Evolutionary conservation across 2,797 vertebrate genomes (phyloP).

Genomic region (Decapterus maruadsi): DNA sequence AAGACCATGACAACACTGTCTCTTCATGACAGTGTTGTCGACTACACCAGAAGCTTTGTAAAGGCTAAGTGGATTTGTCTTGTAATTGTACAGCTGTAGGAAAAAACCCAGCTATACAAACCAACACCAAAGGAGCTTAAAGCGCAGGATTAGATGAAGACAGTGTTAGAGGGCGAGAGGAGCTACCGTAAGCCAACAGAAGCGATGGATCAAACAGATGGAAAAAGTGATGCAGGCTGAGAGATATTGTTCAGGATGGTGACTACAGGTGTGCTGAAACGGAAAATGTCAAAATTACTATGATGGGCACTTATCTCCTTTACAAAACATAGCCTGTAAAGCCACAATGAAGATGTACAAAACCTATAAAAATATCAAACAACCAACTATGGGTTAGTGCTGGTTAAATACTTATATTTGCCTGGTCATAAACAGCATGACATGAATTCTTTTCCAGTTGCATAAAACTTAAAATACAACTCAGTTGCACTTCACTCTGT

Average conservation of each 20-base stretch:
- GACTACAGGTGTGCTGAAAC: slow-evolving; percentile 14
- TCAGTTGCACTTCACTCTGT: slow-evolving; percentile 4
- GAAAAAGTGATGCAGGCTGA: slow-evolving; percentile 52
- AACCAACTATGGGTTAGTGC: not conserved
- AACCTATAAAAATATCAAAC: slow-evolving; percentile 9
- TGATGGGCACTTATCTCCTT: not conserved
- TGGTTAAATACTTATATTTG: slow-evolving; percentile 20
- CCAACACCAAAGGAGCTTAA: slow-evolving; percentile 46
- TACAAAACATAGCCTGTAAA: slow-evolving; percentile 7
- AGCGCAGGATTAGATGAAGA: slow-evolving; percentile 60
- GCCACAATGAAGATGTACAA: not conserved
- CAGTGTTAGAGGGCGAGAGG: slow-evolving; percentile 33
- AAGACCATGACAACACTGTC: slow-evolving; percentile 31
- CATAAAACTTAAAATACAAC: slow-evolving; percentile 16
- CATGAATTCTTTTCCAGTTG: slow-evolving; percentile 9
- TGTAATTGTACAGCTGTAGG: slow-evolving; percentile 56
- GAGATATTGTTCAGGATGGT: not conserved
- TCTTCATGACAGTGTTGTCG: slow-evolving; percentile 27
- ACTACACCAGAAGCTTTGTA: slow-evolving; percentile 43
- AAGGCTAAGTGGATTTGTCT: slow-evolving; percentile 49
- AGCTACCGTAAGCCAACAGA: slow-evolving; percentile 35
- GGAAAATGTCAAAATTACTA: slow-evolving; percentile 33
- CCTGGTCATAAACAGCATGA: slow-evolving; percentile 20
- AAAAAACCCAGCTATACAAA: slow-evolving; percentile 58
- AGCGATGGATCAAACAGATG: slow-evolving; percentile 56